Base-by-base conservation (phyloP, 2,888 invertebrate genomes). In the Eupithecia vulgata region DNA sequence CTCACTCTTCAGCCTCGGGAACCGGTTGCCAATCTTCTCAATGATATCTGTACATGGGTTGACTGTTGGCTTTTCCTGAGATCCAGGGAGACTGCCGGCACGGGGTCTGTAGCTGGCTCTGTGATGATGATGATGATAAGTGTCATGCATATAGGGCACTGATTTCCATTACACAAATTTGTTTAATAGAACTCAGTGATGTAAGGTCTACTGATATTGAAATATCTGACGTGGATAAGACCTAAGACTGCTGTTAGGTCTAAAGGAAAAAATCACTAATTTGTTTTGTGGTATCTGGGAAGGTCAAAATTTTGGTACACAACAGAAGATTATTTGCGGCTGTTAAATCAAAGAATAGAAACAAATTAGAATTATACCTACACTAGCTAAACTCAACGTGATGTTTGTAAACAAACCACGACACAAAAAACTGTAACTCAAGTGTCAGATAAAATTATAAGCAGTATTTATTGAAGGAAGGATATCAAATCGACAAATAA, bases 1-100 rank as follows among this genome's bases (percentile, higher is more conserved):
- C 77, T 94, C 93, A 77, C 95, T 95, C 84, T 91, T 95, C 74
- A 96, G 85, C 64, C 84, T 87, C 4, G 94, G 94, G 70, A 94
- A 93, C 1, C 88, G 86, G 79, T 91, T 93, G 73, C 95, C 94
- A 73, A 95, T 88, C 81, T 87, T 95, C 84, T 95, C 95, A 71
- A 95, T 90, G 69, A 95, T 79, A 1, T 93, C 93, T 2, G 89
- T 84, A 80, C 91, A 93, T 13, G 88, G 83, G 52, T 85, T 70
- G 5, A 85, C 80, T 65, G 86, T 52, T 17, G 86, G 84, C 5
- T 85, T 73, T 68, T 89, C 89, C 68, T 81, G 83, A 5, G 85
- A 72, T 0, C 81, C 88, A 37, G 90, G 90, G 0, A 94, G 85
- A 76, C 94, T 94, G 37, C 93, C 94, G 13, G 93, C 84, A 78